Percentiles rank a stretch among this genome's conserved stretches.
Evolutionary conservation across 1,140 invertebrate species (phyloP).

Genomic region (Chymomyza costata): DNA sequence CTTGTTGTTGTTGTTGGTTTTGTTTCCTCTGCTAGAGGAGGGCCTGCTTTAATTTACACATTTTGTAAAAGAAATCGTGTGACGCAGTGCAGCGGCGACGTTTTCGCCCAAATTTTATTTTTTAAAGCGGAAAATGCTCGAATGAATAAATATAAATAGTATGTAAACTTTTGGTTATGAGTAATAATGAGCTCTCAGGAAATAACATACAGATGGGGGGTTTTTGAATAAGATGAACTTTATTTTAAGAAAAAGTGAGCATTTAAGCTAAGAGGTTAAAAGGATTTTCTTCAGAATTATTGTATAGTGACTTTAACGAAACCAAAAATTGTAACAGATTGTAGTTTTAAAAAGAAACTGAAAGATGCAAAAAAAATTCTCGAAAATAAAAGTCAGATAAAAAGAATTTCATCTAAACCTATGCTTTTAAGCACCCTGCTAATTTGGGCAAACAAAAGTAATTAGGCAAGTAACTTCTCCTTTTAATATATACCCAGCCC

Average conservation of each 20-base stretch:
- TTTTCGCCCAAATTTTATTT: constrained; percentile 13
- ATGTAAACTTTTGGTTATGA: constrained; percentile 7
- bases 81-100: constrained; percentile 25
- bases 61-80: constrained; percentile 60
- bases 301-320: too few relatives aligned
- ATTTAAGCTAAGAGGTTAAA: background rate
- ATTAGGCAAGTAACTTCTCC: too few relatives aligned
- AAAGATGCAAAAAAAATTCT: too few relatives aligned
- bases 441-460: too few relatives aligned
- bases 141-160: constrained; percentile 22
- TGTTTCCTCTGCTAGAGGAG: constrained; percentile 6
- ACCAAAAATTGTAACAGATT: too few relatives aligned
- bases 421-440: too few relatives aligned
- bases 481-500: too few relatives aligned
- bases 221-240: background rate
- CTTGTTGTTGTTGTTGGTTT: constrained; percentile 26
- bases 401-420: too few relatives aligned
- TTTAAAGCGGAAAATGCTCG: constrained; percentile 33
- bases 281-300: too few relatives aligned
- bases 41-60: constrained; percentile 52
- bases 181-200: constrained; percentile 1
- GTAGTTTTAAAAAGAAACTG: too few relatives aligned
- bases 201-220: too few relatives aligned
- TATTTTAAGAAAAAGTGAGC: background rate
- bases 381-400: too few relatives aligned